phyloP scores from a whole-genome alignment of 2,797 vertebrate species.

The Falco novaeseelandiae region DNA sequence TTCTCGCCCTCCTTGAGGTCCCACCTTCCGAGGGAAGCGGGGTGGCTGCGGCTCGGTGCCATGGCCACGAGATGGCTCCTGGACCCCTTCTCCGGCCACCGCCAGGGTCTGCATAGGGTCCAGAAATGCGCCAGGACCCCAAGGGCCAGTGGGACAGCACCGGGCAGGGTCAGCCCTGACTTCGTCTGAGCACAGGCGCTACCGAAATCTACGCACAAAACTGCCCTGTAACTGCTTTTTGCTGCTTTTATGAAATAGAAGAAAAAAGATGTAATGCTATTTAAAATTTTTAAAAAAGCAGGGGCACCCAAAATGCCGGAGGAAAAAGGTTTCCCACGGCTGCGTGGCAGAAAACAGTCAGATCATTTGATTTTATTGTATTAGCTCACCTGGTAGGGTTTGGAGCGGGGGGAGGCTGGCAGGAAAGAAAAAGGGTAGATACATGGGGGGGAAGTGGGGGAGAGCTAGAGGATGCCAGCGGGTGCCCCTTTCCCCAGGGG shows the following conservation, averaged over 20 bases:
- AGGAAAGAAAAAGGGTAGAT: not conserved
- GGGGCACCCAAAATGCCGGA: accelerated
- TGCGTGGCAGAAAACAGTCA: not conserved
- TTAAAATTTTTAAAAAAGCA: not conserved
- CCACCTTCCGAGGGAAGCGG: not conserved
- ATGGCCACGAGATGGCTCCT: constrained; percentile 80
- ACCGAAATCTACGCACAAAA: accelerated
- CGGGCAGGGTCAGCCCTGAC: not conserved
- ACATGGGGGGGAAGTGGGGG: too few species aligned
- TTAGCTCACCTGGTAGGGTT: not conserved
- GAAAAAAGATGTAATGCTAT: not conserved
- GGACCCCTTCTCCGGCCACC: constrained; percentile 47
- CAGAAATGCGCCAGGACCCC: not conserved
- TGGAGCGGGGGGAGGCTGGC: not conserved
- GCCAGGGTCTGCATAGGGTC: not conserved
- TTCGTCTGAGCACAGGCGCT: not conserved
- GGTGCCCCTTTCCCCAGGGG: too few species aligned
- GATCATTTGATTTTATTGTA: not conserved
- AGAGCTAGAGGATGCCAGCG: accelerated
- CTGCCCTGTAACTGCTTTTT: not conserved
- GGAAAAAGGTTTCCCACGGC: not conserved
- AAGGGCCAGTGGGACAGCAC: not conserved
- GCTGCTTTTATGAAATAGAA: not conserved
- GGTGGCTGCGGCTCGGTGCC: constrained; percentile 4
- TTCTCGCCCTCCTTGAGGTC: not conserved